Evolutionary conservation across 1,140 invertebrate species (phyloP), one percentile per base, ranked within the genome.

Genomic region (Glossosoma conforme): DNA sequence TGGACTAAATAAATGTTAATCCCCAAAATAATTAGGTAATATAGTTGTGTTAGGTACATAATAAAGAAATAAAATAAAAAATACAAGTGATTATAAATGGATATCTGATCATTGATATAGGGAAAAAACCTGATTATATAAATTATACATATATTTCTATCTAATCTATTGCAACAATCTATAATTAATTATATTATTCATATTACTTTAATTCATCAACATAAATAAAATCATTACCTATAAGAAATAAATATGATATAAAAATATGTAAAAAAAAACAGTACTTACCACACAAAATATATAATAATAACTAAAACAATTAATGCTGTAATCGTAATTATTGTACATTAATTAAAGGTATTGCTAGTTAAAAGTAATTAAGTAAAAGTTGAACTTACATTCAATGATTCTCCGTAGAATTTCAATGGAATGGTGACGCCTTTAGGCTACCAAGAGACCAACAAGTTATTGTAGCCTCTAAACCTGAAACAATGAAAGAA

Each of bases 361-460:
- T 42, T n/a, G n/a, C 14, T 22, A 42, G 35, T n/a, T 43, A 33
- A 44, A 44, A 36, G 21, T 44, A 46, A 33, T 17, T 30, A 33
- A 43, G 20, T 35, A 21, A 35, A 13, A 21, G 6, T 30, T 36
- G 9, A 32, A 54, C 56, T 58, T 51, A 58, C 56, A 46, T 46
- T 44, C 1, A 19, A 17, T 36, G 13, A 50, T 50, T 54, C 28
- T 54, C 48, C 56, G 56, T 54, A 11, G 33, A 48, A 54, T 18
- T 47, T 46, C 44, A 54, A 41, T 36, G 56, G 37, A 58, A 58
- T 58, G 46, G 24, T 54, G 50, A 53, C 44, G 50, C 52, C 47
- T 58, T 58, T 53, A 58, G 37, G 56, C 56, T 36, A 52, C 56
- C 56, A 58, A 37, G 52, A 54, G 44, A 58, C 52, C 38, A 54